phyloP scores from a whole-genome alignment of 2,888 invertebrate genomes.

The Amphimallon solstitiale region DNA sequence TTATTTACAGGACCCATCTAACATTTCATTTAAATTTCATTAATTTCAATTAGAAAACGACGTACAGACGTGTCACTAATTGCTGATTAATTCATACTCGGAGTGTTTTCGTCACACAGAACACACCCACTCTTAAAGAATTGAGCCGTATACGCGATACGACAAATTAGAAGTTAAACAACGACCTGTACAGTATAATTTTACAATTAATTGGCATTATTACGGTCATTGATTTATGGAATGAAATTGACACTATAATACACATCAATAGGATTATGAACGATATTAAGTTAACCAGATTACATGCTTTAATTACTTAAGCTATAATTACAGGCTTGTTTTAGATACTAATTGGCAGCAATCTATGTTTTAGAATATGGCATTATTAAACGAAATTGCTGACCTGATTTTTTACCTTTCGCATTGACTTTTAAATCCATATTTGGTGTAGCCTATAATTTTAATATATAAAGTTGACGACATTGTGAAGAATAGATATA shows the following conservation, averaged over 20 bases:
- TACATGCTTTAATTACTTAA: constrained; percentile 16
- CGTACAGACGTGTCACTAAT: constrained; percentile 19
- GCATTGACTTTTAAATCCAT: too few relatives aligned
- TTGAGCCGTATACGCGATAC: background rate
- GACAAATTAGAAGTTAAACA: background rate
- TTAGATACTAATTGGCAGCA: background rate
- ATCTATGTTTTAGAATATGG: background rate
- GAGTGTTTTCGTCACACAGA: background rate
- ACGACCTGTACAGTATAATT: background rate
- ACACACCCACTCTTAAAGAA: too few relatives aligned
- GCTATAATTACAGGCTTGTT: background rate
- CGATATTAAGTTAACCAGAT: background rate
- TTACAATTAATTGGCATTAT: constrained; percentile 13
- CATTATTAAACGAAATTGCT: background rate
- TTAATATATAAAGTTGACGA: too few relatives aligned
- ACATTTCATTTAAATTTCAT: constrained; percentile 26
- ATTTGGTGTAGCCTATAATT: too few relatives aligned
- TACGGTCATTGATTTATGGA: background rate
- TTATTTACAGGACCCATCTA: constrained; percentile 16
- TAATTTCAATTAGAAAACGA: constrained; percentile 22
- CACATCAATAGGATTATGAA: background rate
- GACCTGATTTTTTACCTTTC: too few relatives aligned
- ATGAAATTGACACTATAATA: too few relatives aligned
- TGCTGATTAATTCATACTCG: constrained; percentile 16
- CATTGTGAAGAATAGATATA: too few relatives aligned